Evolutionary conservation across 2,113 vertebrate genomes (phyloP), one percentile per base, ranked within the genome.

Genomic region (Cynocephalus volans): DNA sequence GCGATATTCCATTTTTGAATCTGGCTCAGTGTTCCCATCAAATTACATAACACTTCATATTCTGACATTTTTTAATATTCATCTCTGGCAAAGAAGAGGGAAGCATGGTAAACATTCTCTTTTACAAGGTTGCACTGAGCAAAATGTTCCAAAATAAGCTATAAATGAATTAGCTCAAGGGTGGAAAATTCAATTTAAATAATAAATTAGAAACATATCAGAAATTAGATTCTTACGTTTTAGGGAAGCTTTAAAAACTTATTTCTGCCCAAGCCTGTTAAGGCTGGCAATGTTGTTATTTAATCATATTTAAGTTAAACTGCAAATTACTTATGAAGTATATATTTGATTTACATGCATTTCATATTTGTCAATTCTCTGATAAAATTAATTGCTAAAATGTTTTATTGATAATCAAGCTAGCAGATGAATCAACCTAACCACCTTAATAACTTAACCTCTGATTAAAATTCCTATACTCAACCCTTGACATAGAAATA

Each of bases 121-220:
- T 86, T 96, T 70, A 60, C 75, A 98, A 95, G 41, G 0, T 18
- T 92, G 56, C 72, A 31, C 82, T 72, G 88, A 89, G 14, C 14
- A 94, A 95, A 95, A 88, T 95, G 1, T 88, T 97, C 75, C 70
- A 95, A 95, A 97, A 76, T 97, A 69, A 45, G 75, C 93, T 84
- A 76, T 69, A 95, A 95, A 18, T 97, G 96, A 97, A 94, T 97
- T 98, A 98, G 41, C 79, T 88, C 21, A 94, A 91, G 67, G 13
- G 28, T 82, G 36, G 70, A 98, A 98, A 97, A 95, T 96, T 98
- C 50, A 93, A 26, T 97, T 97, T 95, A 98, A 98, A 97, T 95
- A 97, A 98, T 86, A 77, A 97, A 97, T 60, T 95, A 58, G 41
- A 98, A 97, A 95, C 83, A 52, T 72, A 94, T 85, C 80, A 93